phyloP scores from a whole-genome alignment of 2,888 invertebrate genomes.

The Homarus gammarus region DNA sequence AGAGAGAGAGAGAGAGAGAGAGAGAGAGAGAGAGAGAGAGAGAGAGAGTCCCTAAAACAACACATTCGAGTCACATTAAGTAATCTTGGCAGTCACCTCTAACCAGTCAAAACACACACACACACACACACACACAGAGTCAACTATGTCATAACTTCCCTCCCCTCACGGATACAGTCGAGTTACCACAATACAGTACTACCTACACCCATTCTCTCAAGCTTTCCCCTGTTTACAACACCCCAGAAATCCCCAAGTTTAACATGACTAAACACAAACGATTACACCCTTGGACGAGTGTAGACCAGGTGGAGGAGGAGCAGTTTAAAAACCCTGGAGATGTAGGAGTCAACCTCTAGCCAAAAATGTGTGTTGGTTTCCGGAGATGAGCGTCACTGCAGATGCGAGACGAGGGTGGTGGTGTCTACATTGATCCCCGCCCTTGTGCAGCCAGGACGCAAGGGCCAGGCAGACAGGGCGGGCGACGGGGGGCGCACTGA shows the following conservation, averaged over 20 bases:
- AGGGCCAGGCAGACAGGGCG: not conserved
- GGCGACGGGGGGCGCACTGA: conserved; percentile 11
- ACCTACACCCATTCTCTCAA: no score
- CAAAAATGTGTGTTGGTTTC: conserved; percentile 14
- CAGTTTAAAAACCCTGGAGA: no score
- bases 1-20: conserved; percentile 15
- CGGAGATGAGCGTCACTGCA: conserved; percentile 22
- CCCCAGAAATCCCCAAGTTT: no score
- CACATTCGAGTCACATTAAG: no score
- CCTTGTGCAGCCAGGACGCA: conserved; percentile 19
- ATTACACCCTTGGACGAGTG: no score
- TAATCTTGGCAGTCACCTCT: not conserved
- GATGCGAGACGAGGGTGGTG: conserved; percentile 8
- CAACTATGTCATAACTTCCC: no score
- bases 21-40: conserved; percentile 37
- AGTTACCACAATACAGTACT: no score
- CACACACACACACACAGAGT: conserved; percentile 21
- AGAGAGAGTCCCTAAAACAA: not conserved
- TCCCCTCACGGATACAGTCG: not conserved
- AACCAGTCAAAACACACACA: conserved; percentile 14
- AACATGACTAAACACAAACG: no score
- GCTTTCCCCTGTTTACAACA: no score
- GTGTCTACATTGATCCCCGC: conserved; percentile 24
- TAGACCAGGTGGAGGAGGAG: no score
- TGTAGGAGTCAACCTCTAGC: no score